These are phyloP conservation scores for Cheilosia pagana DNA, from an alignment of 2,888 invertebrate species.

Conservation along the genomic window DNA sequence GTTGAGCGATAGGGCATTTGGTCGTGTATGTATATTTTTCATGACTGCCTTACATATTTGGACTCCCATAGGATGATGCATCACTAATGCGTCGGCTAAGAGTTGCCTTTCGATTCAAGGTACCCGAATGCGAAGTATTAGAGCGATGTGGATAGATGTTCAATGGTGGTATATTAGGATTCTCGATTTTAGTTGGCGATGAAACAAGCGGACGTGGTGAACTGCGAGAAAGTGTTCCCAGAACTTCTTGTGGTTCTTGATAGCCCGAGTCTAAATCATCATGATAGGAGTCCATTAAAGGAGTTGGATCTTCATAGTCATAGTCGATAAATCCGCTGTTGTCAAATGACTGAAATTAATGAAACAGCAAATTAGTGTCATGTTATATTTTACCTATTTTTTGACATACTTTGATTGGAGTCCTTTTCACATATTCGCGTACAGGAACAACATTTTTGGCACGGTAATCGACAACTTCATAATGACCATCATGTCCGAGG, in stretches of 20 bases:
- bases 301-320: slow-evolving; percentile 92
- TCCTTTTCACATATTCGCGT: slow-evolving; percentile 81
- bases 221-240: slow-evolving; percentile 81
- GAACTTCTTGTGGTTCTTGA: slow-evolving; percentile 83
- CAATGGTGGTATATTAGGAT: slow-evolving; percentile 90
- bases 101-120: slow-evolving; percentile 83
- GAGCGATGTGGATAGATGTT: slow-evolving; percentile 86
- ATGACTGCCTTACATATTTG: slow-evolving; percentile 80
- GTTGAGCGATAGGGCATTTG: slow-evolving; percentile 50
- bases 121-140: slow-evolving; percentile 80
- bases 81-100: slow-evolving; percentile 82
- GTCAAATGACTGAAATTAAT: slow-evolving; percentile 85
- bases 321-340: slow-evolving; percentile 92
- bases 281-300: slow-evolving; percentile 89
- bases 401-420: slow-evolving; percentile 80
- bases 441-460: slow-evolving; percentile 79
- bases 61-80: slow-evolving; percentile 81
- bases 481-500: slow-evolving; percentile 86
- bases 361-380: neutral
- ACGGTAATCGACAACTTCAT: slow-evolving; percentile 87
- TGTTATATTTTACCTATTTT: neutral
- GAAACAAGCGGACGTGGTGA: slow-evolving; percentile 88
- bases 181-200: slow-evolving; percentile 91
- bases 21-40: neutral
- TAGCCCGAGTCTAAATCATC: slow-evolving; percentile 85